Evolutionary conservation across 2,797 vertebrate species (phyloP), one percentile per base, ranked within the genome.

Genomic region (Ammospiza maritima): DNA sequence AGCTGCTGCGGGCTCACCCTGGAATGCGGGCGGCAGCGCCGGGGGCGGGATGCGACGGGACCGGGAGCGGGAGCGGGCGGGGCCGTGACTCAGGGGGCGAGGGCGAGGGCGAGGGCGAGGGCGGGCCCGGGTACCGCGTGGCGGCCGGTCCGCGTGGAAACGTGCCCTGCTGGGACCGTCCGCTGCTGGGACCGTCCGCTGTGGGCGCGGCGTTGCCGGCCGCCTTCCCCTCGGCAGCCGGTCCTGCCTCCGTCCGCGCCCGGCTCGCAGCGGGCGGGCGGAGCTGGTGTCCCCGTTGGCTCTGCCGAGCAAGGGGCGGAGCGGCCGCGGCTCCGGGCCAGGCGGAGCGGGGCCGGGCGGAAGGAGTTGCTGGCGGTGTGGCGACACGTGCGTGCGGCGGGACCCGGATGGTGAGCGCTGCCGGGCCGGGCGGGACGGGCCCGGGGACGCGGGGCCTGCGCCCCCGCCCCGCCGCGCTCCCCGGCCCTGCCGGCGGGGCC

Each of bases 321-420:
- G 66, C 38, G 47, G 9, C 2, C 25, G 25, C 54, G 45, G 44
- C 11, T 21, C 22, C 2, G 22, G 30, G 53, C 53, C 19, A 8
- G 30, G 29, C 53, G 53, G 30, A 54, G 53, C 30, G 53, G 30
- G 19, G 53, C 53, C 30, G 53, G 32, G 53, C 53, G 53, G 53
- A 56, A 56, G 53, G 30, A n/a, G 53, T 13, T n/a, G 57, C 5
- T 29, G 48, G 79, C 58, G 4, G 25, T 8, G 50, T 22, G 80
- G 81, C 6, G 60, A 74, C 81, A 57, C 70, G 81, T 65, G 81
- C 34, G 60, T 34, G 70, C 70, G 34, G 25, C 53, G 70, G 36
- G 60, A 30, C 81, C 81, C 81, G 60, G 60, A 84, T 84, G 70
- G 81, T 84, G 51, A 84, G 81, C 44, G 42, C 38, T 44, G 47